A percentile compares a stretch with the other conserved stretches of the same genome.
phyloP scores from a whole-genome alignment of 2,797 vertebrate genomes.

The Clarias platycephalus region DNA sequence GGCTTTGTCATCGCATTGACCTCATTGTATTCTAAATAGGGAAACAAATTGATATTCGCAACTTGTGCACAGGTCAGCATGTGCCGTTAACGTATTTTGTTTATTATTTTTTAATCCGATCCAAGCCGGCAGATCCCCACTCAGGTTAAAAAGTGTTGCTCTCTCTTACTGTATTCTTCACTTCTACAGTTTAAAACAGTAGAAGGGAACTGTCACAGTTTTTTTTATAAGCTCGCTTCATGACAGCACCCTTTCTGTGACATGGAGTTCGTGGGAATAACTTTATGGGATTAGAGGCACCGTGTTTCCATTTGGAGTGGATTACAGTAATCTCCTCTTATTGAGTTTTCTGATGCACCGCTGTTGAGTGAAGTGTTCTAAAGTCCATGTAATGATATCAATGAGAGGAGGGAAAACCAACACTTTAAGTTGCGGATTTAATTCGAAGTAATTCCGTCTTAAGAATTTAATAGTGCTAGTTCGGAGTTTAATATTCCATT shows the following conservation, averaged over 20 bases:
- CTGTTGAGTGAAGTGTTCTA: slow-evolving; percentile 52
- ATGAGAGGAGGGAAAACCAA: slow-evolving; percentile 17
- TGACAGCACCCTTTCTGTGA: slow-evolving; percentile 38
- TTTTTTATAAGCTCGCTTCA: slow-evolving; percentile 50
- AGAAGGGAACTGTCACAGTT: not conserved
- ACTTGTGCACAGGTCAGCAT: not conserved
- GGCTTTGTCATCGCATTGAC: not conserved
- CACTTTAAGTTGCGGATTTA: slow-evolving; percentile 47
- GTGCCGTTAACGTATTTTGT: not conserved
- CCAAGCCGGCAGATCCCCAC: not conserved
- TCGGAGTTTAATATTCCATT: slow-evolving; percentile 39
- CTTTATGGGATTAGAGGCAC: slow-evolving; percentile 60
- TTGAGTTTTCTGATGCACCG: slow-evolving; percentile 62
- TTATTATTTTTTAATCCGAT: not conserved
- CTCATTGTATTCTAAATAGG: not conserved
- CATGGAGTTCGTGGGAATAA: slow-evolving; percentile 57
- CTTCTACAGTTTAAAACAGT: not conserved
- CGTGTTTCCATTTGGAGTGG: slow-evolving; percentile 62
- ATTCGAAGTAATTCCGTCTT: slow-evolving; percentile 54
- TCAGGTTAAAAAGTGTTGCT: not conserved
- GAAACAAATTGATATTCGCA: not conserved
- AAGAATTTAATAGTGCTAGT: slow-evolving; percentile 31
- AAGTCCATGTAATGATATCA: slow-evolving; percentile 64
- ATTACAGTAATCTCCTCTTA: slow-evolving; percentile 68
- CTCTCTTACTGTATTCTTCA: not conserved